Percentiles rank a stretch among this genome's conserved stretches.
Evolutionary conservation across 1,140 invertebrate genomes (phyloP).

Genomic region (Caligus rogercresseyi): DNA sequence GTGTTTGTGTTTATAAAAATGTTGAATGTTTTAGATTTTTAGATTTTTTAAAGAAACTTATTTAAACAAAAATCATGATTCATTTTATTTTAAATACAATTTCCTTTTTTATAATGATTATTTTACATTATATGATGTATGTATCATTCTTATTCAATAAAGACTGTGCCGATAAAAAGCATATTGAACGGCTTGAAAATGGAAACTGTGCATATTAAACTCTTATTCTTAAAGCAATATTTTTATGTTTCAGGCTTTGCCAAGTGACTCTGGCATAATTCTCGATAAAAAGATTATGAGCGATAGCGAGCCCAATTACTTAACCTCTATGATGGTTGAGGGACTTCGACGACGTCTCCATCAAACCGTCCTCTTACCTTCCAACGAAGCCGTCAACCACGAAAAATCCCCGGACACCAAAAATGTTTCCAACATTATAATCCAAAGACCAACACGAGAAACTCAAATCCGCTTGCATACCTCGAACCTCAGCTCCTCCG

Average conservation of each 20-base stretch:
- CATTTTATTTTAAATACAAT: too few relatives aligned
- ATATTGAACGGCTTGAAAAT: too few relatives aligned
- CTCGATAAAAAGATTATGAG: not conserved
- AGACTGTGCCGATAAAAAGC: too few relatives aligned
- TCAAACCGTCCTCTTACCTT: not conserved
- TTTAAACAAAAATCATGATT: too few relatives aligned
- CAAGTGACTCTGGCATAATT: not conserved
- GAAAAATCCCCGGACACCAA: not conserved
- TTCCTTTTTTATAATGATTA: too few relatives aligned
- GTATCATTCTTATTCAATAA: too few relatives aligned
- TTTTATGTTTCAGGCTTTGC: not conserved
- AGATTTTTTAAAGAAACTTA: too few relatives aligned
- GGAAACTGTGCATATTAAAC: too few relatives aligned
- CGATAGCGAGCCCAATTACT: not conserved
- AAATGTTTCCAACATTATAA: not conserved
- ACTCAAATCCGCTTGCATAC: not conserved
- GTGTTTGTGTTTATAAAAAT: too few relatives aligned
- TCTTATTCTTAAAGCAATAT: too few relatives aligned
- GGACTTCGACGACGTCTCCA: slow-evolving; percentile 7
- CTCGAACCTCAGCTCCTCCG: not conserved
- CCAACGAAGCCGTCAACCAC: not conserved
- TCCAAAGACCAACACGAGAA: not conserved
- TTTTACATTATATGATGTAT: too few relatives aligned
- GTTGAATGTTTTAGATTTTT: too few relatives aligned
- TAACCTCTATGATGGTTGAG: not conserved